A percentile compares a stretch with the other conserved stretches of the same genome.
Evolutionary conservation across 1,140 invertebrate genomes (phyloP).

Genomic region (Steinernema feltiae): DNA sequence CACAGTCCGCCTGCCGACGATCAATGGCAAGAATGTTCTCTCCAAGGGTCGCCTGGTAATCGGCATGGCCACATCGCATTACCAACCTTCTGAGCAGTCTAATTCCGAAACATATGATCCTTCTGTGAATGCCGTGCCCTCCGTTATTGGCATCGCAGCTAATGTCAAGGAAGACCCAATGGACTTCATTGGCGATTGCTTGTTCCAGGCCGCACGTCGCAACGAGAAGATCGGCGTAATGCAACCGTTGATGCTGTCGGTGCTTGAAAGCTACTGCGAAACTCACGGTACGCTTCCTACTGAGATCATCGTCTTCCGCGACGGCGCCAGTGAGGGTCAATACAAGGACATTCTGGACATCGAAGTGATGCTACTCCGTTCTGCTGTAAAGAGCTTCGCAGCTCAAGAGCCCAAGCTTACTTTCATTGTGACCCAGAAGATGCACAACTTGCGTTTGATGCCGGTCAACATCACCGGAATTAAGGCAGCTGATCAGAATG

Average conservation of each 20-base stretch:
- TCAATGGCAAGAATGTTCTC: not conserved
- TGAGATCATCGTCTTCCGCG: not conserved
- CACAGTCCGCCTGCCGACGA: not conserved
- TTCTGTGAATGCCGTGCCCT: no score
- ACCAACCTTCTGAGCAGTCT: not conserved
- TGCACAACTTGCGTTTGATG: constrained; percentile 88
- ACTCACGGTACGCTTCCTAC: not conserved
- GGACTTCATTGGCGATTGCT: not conserved
- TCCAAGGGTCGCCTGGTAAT: not conserved
- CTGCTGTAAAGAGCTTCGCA: not conserved
- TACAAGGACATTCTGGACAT: not conserved
- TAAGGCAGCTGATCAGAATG: constrained; percentile 13
- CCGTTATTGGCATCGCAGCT: not conserved
- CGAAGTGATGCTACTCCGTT: not conserved
- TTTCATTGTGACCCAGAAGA: constrained; percentile 94
- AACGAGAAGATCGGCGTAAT: not conserved
- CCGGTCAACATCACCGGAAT: constrained; percentile 72
- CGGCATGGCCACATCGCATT: no score
- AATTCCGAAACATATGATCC: no score
- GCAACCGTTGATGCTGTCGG: not conserved
- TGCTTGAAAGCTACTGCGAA: not conserved
- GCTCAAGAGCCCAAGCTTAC: constrained; percentile 89
- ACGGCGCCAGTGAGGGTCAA: not conserved
- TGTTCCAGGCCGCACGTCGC: not conserved
- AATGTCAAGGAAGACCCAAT: not conserved